Base-by-base conservation (phyloP, 1,140 invertebrate species). In the Delia radicum region DNA sequence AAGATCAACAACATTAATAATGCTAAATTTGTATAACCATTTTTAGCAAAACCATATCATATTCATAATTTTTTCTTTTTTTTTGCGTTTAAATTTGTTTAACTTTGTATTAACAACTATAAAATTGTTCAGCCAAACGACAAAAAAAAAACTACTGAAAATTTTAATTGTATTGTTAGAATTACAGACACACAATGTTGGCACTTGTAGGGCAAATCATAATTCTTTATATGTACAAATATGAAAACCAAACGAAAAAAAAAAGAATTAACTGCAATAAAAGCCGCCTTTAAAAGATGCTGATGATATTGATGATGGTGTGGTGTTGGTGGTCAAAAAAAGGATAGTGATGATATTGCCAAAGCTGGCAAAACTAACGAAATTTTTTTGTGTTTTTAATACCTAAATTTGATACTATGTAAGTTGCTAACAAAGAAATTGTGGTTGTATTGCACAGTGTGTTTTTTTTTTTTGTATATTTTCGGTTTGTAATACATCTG, bases 101-200 rank as follows among this genome's bases (percentile, higher is more conserved):
- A 55, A n/a, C n/a, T 55, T 55, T 55, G 24, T 55, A n/a, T n/a
- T n/a, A n/a, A n/a, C n/a, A n/a, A n/a, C n/a, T n/a, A n/a, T n/a
- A n/a, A n/a, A n/a, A n/a, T 4, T 21, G 42, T 46, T 8, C 42
- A 46, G n/a, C 1, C 46, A 21, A 55, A 15, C 18, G 8, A 24
- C 8, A 8, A 55, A 55, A 18, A 55, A 5, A 21, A 55, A 21
- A 21, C 7, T 21, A 21, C 4, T 7, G 18, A 55, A 55, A 55
- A 24, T 42, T 42, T 69, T 69, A 69, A 69, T 69, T 69, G 65
- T 69, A 69, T 69, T 69, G 65, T 69, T 69, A 69, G 21, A 69
- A 33, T 69, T 69, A 69, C 29, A 31, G 31, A 69, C 31, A 37
- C 29, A 33, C 31, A 33, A 33, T 69, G 65, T 69, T 69, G 65